A percentile compares a stretch with the other conserved stretches of the same genome.
Conservation (phyloP, 2,113 vertebrate species). For the Corythaixoides concolor region DNA sequence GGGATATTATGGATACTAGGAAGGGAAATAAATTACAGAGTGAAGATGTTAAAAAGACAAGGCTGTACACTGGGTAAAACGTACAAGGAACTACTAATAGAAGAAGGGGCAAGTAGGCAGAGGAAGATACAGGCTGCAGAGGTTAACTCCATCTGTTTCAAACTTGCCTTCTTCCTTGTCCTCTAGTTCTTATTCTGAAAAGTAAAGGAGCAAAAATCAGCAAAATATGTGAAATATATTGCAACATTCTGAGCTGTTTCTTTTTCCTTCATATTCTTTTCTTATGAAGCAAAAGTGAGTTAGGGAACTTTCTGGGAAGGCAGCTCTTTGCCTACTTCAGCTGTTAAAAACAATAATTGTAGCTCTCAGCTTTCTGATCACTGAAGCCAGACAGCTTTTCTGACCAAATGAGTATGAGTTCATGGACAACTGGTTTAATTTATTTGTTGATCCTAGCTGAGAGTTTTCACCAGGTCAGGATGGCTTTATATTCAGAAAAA, state of each 20-base stretch:
- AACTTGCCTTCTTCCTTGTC: not conserved
- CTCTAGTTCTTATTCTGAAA: not conserved
- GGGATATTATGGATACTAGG: not conserved
- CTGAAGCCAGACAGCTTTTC: not conserved
- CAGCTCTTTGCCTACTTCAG: not conserved
- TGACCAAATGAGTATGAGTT: not conserved
- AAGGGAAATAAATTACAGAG: not conserved
- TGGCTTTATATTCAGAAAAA: not conserved
- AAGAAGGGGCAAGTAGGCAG: not conserved
- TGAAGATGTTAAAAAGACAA: not conserved
- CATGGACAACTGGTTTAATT: not conserved
- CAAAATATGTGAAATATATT: not conserved
- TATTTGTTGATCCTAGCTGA: not conserved
- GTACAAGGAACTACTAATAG: not conserved
- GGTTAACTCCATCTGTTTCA: not conserved
- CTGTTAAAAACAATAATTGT: not conserved
- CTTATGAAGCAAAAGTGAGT: not conserved
- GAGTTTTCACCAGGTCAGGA: not conserved
- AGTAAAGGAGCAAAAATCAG: not conserved
- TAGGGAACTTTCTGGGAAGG: not conserved
- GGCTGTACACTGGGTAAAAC: not conserved
- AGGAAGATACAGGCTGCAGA: not conserved
- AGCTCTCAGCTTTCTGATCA: not conserved
- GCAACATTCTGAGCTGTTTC: not conserved
- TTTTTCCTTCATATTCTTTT: not conserved